Percentiles rank a stretch among this genome's conserved stretches.
These are phyloP conservation scores for Sternarchorhynchus goeldii DNA, from an alignment of 2,797 vertebrate genomes.

Conservation along the genomic window DNA sequence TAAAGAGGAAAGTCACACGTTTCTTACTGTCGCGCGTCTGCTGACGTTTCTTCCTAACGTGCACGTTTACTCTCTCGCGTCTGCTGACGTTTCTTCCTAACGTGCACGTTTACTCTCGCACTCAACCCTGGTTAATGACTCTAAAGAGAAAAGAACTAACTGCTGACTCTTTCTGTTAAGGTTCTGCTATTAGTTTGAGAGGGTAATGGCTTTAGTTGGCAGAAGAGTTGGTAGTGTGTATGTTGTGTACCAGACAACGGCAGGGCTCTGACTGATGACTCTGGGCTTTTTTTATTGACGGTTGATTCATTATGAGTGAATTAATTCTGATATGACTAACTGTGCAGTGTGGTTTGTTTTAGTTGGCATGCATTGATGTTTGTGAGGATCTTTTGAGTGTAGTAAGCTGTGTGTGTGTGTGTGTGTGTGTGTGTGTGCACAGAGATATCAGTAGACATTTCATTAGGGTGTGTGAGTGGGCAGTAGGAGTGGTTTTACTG, in stretches of 20 bases:
- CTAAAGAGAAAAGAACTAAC: constrained; percentile 39
- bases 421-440: not conserved
- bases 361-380: not conserved
- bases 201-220: constrained; percentile 46
- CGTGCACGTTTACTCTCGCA: not conserved
- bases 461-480: not conserved
- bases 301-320: constrained; percentile 13
- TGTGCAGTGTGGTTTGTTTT: not conserved
- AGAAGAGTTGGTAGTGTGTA: not conserved
- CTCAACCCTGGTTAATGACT: constrained; percentile 31
- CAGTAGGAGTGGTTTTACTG: constrained; percentile 3
- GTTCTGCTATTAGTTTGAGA: constrained; percentile 43
- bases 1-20: constrained; percentile 11
- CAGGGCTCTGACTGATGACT: too few species aligned
- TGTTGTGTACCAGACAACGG: too few species aligned
- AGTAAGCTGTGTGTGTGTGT: too few species aligned
- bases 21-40: not conserved
- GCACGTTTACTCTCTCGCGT: not conserved
- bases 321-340: not conserved
- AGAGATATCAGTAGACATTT: not conserved
- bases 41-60: not conserved
- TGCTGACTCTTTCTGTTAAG: constrained; percentile 47
- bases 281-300: too few species aligned
- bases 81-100: constrained; percentile 4
- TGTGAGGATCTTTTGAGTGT: not conserved